phyloP scores from a whole-genome alignment of 2,888 invertebrate species.

The Eristalis tenax region DNA sequence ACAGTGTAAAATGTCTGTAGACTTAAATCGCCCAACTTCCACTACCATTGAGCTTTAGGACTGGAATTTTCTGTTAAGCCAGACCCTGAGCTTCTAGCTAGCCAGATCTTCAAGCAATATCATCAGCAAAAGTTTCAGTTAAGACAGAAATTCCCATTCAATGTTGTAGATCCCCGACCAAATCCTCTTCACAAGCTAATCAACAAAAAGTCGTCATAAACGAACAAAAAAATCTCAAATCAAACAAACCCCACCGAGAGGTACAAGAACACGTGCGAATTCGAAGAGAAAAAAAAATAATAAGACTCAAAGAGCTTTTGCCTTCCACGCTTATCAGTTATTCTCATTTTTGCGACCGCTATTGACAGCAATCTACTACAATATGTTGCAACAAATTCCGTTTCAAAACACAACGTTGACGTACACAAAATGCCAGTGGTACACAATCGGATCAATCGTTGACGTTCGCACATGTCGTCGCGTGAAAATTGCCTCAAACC shows the following conservation, averaged over 20 bases:
- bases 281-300: not conserved
- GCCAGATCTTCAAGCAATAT: too few relatives aligned
- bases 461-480: slow-evolving; percentile 13
- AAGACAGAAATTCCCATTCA: too few relatives aligned
- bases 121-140: too few relatives aligned
- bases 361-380: slow-evolving; percentile 51
- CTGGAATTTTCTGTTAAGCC: too few relatives aligned
- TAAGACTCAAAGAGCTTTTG: not conserved
- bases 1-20: too few relatives aligned
- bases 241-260: not conserved
- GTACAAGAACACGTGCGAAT: not conserved
- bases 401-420: slow-evolving; percentile 55
- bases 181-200: not conserved
- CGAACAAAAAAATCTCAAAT: not conserved
- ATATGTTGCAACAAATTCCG: slow-evolving; percentile 55
- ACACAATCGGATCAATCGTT: slow-evolving; percentile 19
- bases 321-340: slow-evolving; percentile 33
- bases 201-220: not conserved
- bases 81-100: too few relatives aligned
- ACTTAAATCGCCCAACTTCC: too few relatives aligned
- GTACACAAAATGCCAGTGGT: not conserved
- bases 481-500: not conserved
- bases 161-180: too few relatives aligned
- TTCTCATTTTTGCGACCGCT: slow-evolving; percentile 34
- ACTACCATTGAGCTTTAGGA: too few relatives aligned